These are phyloP conservation scores for Tadarida brasiliensis DNA, from an alignment of 2,797 vertebrate genomes.

Conservation along the genomic window DNA sequence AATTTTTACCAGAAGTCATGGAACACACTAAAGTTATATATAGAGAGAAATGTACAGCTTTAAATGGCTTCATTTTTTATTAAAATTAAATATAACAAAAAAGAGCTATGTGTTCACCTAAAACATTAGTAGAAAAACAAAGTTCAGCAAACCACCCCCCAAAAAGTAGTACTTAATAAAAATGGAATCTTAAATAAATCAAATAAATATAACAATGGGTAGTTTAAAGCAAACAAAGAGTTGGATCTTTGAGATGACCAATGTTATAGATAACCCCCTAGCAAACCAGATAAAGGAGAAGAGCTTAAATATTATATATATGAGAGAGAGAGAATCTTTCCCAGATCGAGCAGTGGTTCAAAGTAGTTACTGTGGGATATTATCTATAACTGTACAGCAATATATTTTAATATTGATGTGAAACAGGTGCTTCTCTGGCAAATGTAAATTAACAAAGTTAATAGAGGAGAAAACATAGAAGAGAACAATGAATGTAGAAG, in stretches of 20 bases:
- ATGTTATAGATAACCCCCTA: constrained; percentile 15
- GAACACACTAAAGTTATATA: background rate
- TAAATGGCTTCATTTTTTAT: constrained; percentile 20
- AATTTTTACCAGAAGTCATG: constrained; percentile 26
- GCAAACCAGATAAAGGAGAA: constrained; percentile 27
- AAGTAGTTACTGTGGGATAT: constrained; percentile 37
- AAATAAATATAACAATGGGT: constrained; percentile 13
- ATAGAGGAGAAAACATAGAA: background rate
- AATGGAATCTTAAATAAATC: constrained; percentile 26
- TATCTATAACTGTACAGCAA: background rate
- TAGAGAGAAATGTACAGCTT: constrained; percentile 9
- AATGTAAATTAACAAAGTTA: constrained; percentile 43
- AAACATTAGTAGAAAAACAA: constrained; percentile 13
- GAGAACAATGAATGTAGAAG: constrained; percentile 7
- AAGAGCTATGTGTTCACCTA: background rate
- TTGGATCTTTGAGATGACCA: background rate
- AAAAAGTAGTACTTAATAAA: constrained; percentile 12
- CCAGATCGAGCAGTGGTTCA: background rate
- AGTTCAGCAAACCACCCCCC: background rate
- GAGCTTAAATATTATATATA: background rate
- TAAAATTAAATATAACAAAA: constrained; percentile 53
- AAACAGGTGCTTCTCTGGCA: constrained; percentile 30
- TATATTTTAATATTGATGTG: constrained; percentile 39
- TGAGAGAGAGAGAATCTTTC: background rate
- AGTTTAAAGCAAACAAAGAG: constrained; percentile 58